Evolutionary conservation across 2,888 invertebrate genomes (phyloP).

Genomic region (Polymixis flavicincta): DNA sequence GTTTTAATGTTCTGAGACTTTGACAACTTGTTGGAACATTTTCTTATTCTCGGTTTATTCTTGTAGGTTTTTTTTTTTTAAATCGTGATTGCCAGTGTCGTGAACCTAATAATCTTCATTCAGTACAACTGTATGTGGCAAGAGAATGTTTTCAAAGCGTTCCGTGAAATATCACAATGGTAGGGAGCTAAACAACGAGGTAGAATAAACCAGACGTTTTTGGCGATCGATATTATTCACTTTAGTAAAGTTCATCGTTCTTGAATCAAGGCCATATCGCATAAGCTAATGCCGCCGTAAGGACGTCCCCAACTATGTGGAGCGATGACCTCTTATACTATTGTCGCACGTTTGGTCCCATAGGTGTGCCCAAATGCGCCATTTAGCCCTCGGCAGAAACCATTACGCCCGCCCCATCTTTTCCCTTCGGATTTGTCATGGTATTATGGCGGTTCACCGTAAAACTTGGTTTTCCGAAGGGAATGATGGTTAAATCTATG

Average conservation of each 20-base stretch:
- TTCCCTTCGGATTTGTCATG: constrained; percentile 17
- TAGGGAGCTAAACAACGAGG: constrained; percentile 20
- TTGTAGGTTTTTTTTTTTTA: not conserved
- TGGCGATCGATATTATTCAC: constrained; percentile 63
- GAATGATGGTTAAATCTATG: not conserved
- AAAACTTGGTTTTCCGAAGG: constrained; percentile 12
- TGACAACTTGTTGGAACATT: constrained; percentile 8
- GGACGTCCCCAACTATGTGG: constrained; percentile 59
- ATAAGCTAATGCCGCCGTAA: constrained; percentile 53
- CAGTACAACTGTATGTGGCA: not conserved
- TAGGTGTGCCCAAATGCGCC: constrained; percentile 30
- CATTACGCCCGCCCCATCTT: constrained; percentile 29
- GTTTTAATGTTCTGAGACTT: constrained; percentile 7
- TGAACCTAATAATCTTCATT: not conserved
- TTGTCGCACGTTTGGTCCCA: constrained; percentile 30
- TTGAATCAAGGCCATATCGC: constrained; percentile 60
- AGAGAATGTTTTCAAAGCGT: constrained; percentile 19
- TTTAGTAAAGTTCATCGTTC: constrained; percentile 64
- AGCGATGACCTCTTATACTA: constrained; percentile 51
- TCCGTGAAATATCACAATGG: constrained; percentile 30
- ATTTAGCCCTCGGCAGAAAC: constrained; percentile 27
- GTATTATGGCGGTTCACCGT: constrained; percentile 1
- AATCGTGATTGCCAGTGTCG: not conserved
- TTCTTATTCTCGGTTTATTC: not conserved
- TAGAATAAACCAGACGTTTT: constrained; percentile 34